phyloP scores from a whole-genome alignment of 1,140 invertebrate species.

The Aphelenchoides besseyi region DNA sequence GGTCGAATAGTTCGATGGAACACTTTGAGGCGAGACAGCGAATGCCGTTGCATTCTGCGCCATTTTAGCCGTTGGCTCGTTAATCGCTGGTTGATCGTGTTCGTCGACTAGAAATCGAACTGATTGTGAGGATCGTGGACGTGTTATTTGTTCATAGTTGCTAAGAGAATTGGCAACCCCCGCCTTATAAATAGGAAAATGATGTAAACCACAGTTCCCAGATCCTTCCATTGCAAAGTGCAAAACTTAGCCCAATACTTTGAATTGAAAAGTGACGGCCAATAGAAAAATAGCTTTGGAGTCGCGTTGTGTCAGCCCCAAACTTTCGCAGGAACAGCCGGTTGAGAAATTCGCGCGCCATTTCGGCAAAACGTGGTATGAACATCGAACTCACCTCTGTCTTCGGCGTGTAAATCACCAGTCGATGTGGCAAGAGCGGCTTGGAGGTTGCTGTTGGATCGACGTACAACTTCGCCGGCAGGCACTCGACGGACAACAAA shows the following conservation, averaged over 20 bases:
- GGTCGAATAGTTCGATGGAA: slow-evolving; percentile 22
- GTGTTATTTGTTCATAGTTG: not conserved
- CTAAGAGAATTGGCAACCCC: no score
- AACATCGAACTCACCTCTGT: not conserved
- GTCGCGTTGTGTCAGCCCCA: not conserved
- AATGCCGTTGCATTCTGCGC: not conserved
- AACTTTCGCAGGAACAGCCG: not conserved
- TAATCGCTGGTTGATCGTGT: no score
- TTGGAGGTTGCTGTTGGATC: slow-evolving; percentile 31
- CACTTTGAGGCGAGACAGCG: not conserved
- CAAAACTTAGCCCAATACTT: not conserved
- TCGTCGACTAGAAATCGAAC: not conserved
- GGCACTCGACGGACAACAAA: slow-evolving; percentile 29
- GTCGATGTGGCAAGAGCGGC: slow-evolving; percentile 24
- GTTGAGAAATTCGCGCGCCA: not conserved
- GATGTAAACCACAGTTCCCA: not conserved
- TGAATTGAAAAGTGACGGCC: not conserved
- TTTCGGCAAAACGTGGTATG: no score
- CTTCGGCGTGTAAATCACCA: slow-evolving; percentile 28
- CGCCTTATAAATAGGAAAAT: not conserved
- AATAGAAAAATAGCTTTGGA: not conserved
- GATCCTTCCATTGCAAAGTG: not conserved
- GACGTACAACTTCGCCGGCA: slow-evolving; percentile 22
- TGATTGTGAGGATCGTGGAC: not conserved
- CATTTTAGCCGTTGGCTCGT: not conserved